Base-by-base conservation (phyloP, 2,113 vertebrate species). In the Cnemophilus loriae region DNA sequence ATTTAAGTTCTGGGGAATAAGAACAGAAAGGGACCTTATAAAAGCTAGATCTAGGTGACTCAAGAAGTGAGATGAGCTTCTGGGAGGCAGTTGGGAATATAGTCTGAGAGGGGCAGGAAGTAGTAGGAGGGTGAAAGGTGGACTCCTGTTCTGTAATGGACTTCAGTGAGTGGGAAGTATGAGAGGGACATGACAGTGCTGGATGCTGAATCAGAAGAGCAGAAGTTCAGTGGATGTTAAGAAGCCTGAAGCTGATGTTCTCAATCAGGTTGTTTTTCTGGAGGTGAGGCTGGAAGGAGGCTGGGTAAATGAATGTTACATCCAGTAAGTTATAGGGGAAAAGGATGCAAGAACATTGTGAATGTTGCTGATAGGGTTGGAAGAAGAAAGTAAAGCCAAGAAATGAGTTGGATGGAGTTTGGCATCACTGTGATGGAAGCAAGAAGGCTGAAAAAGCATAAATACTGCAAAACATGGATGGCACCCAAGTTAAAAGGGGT, bases 401-500 rank as follows among this genome's bases (percentile, higher is more conserved):
- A 75, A 89, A 46, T 32, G 20, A 92, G 86, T 77, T 89, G 53
- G 65, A 91, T 0, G 3, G 65, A 87, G 87, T 75, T 91, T 61
- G 65, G 77, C 78, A 73, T 84, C 82, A 24, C 12, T 64, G n/a
- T 70, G 49, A 87, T 74, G 65, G 65, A 93, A 91, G 61, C 65
- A 93, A 83, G 89, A 87, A 91, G 74, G 78, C 49, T 96, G 81
- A 63, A 94, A 84, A 94, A 92, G 79, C 14, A 6, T 32, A 68
- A 95, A 81, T 85, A 67, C 61, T 77, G 71, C 86, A 90, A 94
- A 95, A 86, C 15, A 41, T 93, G 88, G 92, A 95, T 91, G 69
- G 68, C 90, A 86, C 90, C 87, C 88, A 90, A 92, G 73, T 90
- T 81, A 60, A 70, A 95, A 94, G 84, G 84, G 52, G 64, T 28